Base-by-base conservation (phyloP, 2,888 invertebrate species). In the Dicycla oo region DNA sequence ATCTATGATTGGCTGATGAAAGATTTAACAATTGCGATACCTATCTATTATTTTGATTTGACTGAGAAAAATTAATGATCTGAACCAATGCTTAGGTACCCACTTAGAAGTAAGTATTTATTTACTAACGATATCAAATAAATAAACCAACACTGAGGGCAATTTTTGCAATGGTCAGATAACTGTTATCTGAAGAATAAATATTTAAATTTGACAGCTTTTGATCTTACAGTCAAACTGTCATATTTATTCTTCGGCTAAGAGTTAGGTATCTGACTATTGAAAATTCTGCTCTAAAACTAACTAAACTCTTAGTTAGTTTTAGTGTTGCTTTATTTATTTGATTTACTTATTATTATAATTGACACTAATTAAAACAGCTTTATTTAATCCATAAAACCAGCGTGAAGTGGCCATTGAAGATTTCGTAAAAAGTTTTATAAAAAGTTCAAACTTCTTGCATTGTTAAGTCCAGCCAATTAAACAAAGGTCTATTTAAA, bases 391-490 rank as follows among this genome's bases (percentile, higher is more conserved):
- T 43, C 2, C 18, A 10, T 18, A 23, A 18, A n/a, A 11, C 23
- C n/a, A n/a, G n/a, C n/a, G 3, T 34, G 4, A 40, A 64, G 5
- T 11, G 3, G 3, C 15, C 5, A 45, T 26, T 38, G 1, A 23
- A 11, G 4, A 34, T 23, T 45, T 6, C 15, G 43, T 43, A n/a
- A 15, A 30, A 68, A 38, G 4, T 45, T 49, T 18, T 20, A 34
- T 20, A n/a, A 54, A 66, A 73, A 54, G 8, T 30, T 11, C 20
- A 13, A 49, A 57, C 11, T 49, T 30, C 18, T 0, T n/a, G 13
- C 56, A 26, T 5, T 56, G 43, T 78, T 78, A 49, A 15, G 20
- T 57, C 34, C 73, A 62, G 74, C 23, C 30, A 23, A 47, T 38
- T 15, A 30, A 30, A 30, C n/a, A 75, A 3, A 62, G 58, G 20